Base-by-base conservation (phyloP, 2,113 vertebrate species). In the Empidonax traillii region DNA sequence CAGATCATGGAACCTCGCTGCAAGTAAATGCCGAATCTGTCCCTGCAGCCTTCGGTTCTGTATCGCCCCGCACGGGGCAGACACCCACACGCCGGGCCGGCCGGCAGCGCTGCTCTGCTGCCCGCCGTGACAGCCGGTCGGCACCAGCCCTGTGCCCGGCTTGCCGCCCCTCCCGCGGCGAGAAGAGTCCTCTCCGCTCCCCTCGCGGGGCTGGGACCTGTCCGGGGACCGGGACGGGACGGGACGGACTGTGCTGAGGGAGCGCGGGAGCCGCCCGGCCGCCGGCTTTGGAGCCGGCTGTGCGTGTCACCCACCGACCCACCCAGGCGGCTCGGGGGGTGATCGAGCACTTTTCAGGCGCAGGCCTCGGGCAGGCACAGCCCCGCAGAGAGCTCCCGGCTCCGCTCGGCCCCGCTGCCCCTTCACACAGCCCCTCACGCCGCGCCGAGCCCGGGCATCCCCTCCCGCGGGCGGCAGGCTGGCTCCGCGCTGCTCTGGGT, bases 21-120 rank as follows among this genome's bases (percentile, higher is more conserved):
- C 5, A 24, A 27, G 23, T 0, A 33, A 27, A 5, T 0, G 69
- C 25, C 73, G 4, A 12, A 3, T 0, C 9, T 4, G 1, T 1
- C 21, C 30, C 43, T 1, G 72, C 47, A 31, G 63, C 1, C 22
- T 1, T 2, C 0, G 28, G 12, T 3, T 1, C 49, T 2, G 35
- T 0, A 6, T 0, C 0, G 19, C n/a, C 14, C 28, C 12, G 30
- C 1, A 3, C 2, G 14, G 6, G 69, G 19, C 73, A 15, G 7
- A 23, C 14, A 2, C 2, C 5, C 10, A 1, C 14, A 3, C 21
- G 5, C 55, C 9, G 55, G 31, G 16, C 6, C 12, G 47, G 20
- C 79, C 5, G 23, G 44, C 49, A 51, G 49, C 49, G 30, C 12
- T 14, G 46, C 49, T 6, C 39, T 22, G 39, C 49, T 49, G 25